phyloP scores from a whole-genome alignment of 2,113 vertebrate species.

The Sus scrofa region T2T-Sscrofa CM000828.6:31701001-31701500 shows the following conservation, averaged over 20 bases:
- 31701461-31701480: slow-evolving; percentile 46
- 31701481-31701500: slow-evolving; percentile 61
- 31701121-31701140: not conserved
- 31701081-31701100: not conserved
- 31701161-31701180: not conserved
- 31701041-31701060: not conserved
- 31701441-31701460: slow-evolving; percentile 15
- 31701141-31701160: not conserved
- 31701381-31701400: not conserved
- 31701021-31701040: not conserved
- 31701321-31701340: not conserved
- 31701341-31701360: not conserved
- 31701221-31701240: not conserved
- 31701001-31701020: not conserved
- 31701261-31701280: not conserved
- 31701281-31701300: not conserved
- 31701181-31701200: not conserved
- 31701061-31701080: not conserved
- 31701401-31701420: not conserved
- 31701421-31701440: slow-evolving; percentile 1
- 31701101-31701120: not conserved
- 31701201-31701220: not conserved
- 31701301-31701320: not conserved
- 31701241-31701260: not conserved
- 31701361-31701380: too few relatives aligned